Percentiles rank a stretch among this genome's conserved stretches.
phyloP scores from a whole-genome alignment of 2,888 invertebrate genomes.

The Adineta ricciae region DNA sequence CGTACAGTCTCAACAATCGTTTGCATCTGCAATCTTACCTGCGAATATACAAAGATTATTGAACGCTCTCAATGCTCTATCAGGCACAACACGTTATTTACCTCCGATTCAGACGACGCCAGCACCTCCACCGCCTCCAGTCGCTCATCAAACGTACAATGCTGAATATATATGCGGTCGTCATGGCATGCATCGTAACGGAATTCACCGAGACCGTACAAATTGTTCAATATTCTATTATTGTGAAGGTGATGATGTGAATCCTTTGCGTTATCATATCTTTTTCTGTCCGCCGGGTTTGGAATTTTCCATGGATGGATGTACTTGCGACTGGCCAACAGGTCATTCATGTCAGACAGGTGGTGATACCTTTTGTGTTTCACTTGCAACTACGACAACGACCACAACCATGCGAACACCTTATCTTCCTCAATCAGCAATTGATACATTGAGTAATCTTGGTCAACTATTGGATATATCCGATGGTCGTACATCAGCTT shows the following conservation, averaged over 20 bases:
- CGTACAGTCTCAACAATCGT: not conserved
- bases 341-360: not conserved
- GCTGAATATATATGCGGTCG: constrained; percentile 1
- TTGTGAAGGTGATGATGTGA: constrained; percentile 26
- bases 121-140: not conserved
- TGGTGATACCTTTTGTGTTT: not conserved
- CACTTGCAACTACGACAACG: not conserved
- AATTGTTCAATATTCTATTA: constrained; percentile 30
- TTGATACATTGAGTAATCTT: not conserved
- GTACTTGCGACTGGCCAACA: constrained; percentile 32
- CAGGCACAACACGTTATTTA: not conserved
- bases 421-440: not conserved
- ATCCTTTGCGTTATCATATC: constrained; percentile 13
- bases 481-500: not conserved
- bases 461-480: constrained; percentile 2
- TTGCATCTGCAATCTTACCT: not conserved
- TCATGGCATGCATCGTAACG: constrained; percentile 9
- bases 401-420: not conserved
- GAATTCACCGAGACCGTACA: constrained; percentile 27
- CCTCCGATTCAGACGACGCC: not conserved
- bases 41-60: not conserved
- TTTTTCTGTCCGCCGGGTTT: constrained; percentile 29
- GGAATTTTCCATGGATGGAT: constrained; percentile 27
- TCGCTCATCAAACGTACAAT: not conserved
- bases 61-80: not conserved